Evolutionary conservation across 2,888 invertebrate species (phyloP), one percentile per base, ranked within the genome.

Genomic region (Cosmopolites sordidus): DNA sequence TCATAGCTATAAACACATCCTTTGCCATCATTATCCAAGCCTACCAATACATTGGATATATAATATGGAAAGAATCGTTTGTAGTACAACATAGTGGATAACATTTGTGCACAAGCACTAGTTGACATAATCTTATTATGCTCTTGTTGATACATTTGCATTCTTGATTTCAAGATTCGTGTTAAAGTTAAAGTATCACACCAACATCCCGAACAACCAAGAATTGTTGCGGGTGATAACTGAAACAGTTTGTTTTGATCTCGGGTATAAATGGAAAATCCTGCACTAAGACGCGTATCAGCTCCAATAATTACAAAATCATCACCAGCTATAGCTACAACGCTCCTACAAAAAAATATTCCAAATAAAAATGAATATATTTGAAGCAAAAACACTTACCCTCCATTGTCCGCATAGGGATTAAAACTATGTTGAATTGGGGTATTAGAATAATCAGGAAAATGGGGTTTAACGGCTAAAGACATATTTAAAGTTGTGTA

Each of bases 61-160:
- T 97, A 99, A 73, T 97, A 98, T 0, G 99, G 99, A 75, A 99
- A 99, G 76, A 99, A 99, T 51, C 99, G 83, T 66, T 93, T 91
- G 73, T 94, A 90, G 72, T 99, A 99, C 63, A 99, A 79, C 79
- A 95, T 87, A 2, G 93, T 95, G 1, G 97, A 92, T 12, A 99
- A 76, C 90, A 99, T 90, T 75, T 98, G 96, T 2, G 98, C 94
- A 2, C 92, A 83, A 1, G 97, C 96, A 47, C 89, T 85, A 0
- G 97, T 92, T 1, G 89, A 81, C 92, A 97, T 97, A 1, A 83
- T 79, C 74, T 92, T 93, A 69, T 92, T 87, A 75, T 98, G 97
- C 61, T 93, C 91, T 70, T 98, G 94, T 61, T 87, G 82, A 69
- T 95, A 97, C 87, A 96, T 94, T 77, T 92, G 92, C 83, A 96